Evolutionary conservation across 2,113 vertebrate genomes (phyloP).

Genomic region (Eurypyga helias): DNA sequence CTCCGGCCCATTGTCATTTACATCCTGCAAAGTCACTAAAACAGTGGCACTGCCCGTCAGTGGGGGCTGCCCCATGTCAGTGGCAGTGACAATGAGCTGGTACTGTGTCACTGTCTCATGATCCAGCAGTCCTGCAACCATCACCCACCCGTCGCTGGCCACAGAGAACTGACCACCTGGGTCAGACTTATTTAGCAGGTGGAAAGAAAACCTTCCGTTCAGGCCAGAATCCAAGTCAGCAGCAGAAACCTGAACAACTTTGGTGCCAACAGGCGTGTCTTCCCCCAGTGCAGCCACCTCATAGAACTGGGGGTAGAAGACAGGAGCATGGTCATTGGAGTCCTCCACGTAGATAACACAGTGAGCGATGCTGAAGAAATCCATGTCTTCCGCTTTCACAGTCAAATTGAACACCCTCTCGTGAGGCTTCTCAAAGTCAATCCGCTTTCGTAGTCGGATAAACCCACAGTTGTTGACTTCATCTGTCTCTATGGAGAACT

Average conservation of each 20-base stretch:
- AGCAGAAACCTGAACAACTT: slow-evolving; percentile 86
- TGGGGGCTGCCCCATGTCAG: slow-evolving; percentile 80
- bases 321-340: slow-evolving; percentile 85
- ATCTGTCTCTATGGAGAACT: slow-evolving; percentile 89
- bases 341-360: slow-evolving; percentile 89
- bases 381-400: slow-evolving; percentile 85
- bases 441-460: slow-evolving; percentile 81
- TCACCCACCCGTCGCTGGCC: slow-evolving; percentile 82
- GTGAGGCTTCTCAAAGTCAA: slow-evolving; percentile 89
- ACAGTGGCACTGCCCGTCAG: slow-evolving; percentile 84
- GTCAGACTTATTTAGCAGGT: slow-evolving; percentile 81
- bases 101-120: slow-evolving; percentile 81
- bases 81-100: slow-evolving; percentile 82
- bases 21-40: slow-evolving; percentile 79
- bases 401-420: slow-evolving; percentile 90
- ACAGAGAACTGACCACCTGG: slow-evolving; percentile 82
- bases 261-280: slow-evolving; percentile 81
- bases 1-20: slow-evolving; percentile 89
- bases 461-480: slow-evolving; percentile 78
- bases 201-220: slow-evolving; percentile 85
- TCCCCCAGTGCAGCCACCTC: slow-evolving; percentile 81
- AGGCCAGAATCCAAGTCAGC: slow-evolving; percentile 86
- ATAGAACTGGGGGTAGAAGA: slow-evolving; percentile 87
- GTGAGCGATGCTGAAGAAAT: slow-evolving; percentile 82
- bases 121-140: slow-evolving; percentile 82